Base-by-base conservation (phyloP, 2,888 invertebrate genomes). In the Amphipyra berbera region DNA sequence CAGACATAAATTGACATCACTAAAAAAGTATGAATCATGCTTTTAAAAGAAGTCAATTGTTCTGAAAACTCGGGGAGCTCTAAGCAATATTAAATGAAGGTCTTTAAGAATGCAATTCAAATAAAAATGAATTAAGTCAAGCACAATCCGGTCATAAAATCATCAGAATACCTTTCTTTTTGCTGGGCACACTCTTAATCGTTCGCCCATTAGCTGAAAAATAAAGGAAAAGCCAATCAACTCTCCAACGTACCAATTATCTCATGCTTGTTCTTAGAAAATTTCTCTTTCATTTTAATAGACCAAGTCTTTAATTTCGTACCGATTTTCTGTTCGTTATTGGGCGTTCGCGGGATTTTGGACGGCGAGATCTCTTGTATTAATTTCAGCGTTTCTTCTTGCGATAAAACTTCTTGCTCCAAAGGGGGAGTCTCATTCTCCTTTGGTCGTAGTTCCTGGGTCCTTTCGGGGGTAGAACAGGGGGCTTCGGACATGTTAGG, bases 181-280 rank as follows among this genome's bases (percentile, higher is more conserved):
- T 90, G 82, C 77, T 81, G 64, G 87, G 79, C 69, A 82, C 82
- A 82, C 83, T 86, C 81, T 83, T 86, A 58, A 79, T 79, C 52
- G 86, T 79, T 77, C 89, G 86, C 59, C 91, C 91, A 76, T 91
- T 91, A 2, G 82, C 91, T 91, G 90, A 76, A 90, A 91, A 80
- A 76, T 46, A 82, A 81, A 81, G 60, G 55, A 53, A 72, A 49
- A 61, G 59, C 54, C 35, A 54, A 66, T 72, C 74, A 69, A 63
- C 68, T 65, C 62, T 53, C 54, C 54, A 69, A 65, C 60, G 52
- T 61, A 62, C 61, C 58, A 49, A 55, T 63, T 13, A 56, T 79
- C 76, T 61, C 79, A 78, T 79, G 73, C 54, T 64, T 73, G 50
- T 37, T 68, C 57, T 73, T 79, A 69, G 64, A 59, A 64, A 82